Percentiles rank a stretch among this genome's conserved stretches.
phyloP scores from a whole-genome alignment of 2,113 vertebrate species.

The Python bivittatus region DNA sequence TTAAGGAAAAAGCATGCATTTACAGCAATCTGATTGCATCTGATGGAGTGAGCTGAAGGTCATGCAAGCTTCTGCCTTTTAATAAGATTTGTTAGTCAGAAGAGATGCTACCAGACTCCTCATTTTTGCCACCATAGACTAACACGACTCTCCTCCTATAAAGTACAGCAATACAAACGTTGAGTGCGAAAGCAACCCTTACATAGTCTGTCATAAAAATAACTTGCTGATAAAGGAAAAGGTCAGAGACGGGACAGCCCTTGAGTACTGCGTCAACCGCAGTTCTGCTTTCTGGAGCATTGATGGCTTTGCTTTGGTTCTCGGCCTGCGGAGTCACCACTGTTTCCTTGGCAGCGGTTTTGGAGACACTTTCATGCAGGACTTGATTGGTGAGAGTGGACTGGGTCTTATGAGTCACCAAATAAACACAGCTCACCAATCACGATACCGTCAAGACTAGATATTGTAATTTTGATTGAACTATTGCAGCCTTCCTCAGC shows the following conservation, averaged over 20 bases:
- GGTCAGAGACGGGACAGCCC: neutral
- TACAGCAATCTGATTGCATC: neutral
- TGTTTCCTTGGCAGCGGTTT: neutral
- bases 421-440: neutral
- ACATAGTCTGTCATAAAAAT: neutral
- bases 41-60: neutral
- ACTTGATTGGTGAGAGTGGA: neutral
- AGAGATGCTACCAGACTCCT: neutral
- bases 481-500: neutral
- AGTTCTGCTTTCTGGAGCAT: neutral
- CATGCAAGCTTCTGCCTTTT: neutral
- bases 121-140: neutral
- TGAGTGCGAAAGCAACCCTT: neutral
- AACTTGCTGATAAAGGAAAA: neutral
- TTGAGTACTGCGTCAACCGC: neutral
- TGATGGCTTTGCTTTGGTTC: neutral
- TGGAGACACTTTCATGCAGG: neutral
- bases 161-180: neutral
- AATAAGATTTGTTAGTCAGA: neutral
- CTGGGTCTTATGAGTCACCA: neutral
- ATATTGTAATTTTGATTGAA: too few relatives aligned
- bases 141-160: neutral
- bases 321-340: neutral
- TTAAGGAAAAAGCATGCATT: neutral
- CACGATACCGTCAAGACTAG: too few relatives aligned